Base-by-base conservation (phyloP, 1,140 invertebrate species). In the Drosophila santomea region DNA sequence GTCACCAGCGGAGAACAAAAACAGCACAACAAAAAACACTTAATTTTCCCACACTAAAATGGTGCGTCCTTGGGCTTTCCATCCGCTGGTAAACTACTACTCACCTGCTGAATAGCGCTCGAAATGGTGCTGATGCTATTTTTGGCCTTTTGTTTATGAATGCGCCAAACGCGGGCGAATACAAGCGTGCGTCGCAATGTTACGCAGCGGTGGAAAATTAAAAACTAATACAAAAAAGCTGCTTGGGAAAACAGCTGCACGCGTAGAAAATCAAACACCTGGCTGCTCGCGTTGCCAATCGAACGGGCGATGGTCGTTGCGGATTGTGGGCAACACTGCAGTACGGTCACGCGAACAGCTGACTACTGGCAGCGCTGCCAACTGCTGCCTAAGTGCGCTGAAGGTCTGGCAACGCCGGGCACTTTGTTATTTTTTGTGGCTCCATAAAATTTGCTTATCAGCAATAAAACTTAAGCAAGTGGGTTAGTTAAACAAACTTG, bases 101-200 rank as follows among this genome's bases (percentile, higher is more conserved):
- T 86, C 84, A 86, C 83, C 83, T 86, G 82, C 75, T 73, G 3
- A 25, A 48, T 63, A 64, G 48, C 57, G 52, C 58, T 51, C 41
- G 45, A 68, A 82, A 54, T 75, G 67, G 73, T 71, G 51, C 35
- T 68, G 57, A 48, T 67, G 56, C 75, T 86, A 86, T 86, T 86
- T 86, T 86, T 80, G 79, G 84, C 71, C 71, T 79, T 72, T 86
- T 85, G 83, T 86, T 86, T 86, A 86, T 83, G 57, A 51, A 60
- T 61, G 8, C 56, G 54, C 32, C 20, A 43, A 63, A 60, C 51
- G 39, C 44, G 12, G 38, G n/a, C 41, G 14, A 43, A 36, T 36
- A 41, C 20, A 45, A 69, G 55, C 56, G 47, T 45, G 47, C 67
- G 57, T 54, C 38, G 36, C 58, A 75, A 60, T 77, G 83, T 71